Evolutionary conservation across 2,113 vertebrate species (phyloP), one percentile per base, ranked within the genome.

Genomic region (Oreochromis niloticus): DNA sequence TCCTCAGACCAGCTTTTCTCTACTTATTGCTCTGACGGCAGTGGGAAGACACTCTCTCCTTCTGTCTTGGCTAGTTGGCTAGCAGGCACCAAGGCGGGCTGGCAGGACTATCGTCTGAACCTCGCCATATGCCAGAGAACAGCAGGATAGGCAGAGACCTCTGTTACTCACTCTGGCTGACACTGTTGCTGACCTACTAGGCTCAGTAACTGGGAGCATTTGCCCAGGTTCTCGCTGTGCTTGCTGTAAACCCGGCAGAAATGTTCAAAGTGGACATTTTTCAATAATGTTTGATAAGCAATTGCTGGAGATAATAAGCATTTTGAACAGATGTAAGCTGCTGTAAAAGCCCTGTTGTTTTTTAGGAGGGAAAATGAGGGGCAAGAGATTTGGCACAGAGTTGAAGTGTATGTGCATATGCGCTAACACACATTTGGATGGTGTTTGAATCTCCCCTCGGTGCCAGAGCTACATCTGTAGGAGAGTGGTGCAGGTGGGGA

Each of bases 381-480:
- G 87, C 80, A 88, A 87, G 89, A 94, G 88, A 90, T 88, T 89
- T 95, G 91, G 91, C 92, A 91, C 81, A 19, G 80, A 71, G 87
- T 85, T 85, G 54, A 88, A 91, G 86, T 89, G 88, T 84, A 75
- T 88, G 71, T 78, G 83, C 43, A 52, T 89, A 80, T 59, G 59
- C 13, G 24, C 83, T 81, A 80, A 71, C 82, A 85, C 89, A 85
- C 88, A 91, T 92, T 93, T 95, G 88, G 94, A 93, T 43, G 43
- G 84, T 82, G 89, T 90, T 89, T 85, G 82, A 85, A 90, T 88
- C 87, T 92, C 89, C 93, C 90, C 78, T 73, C n/a, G 5, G 90
- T 95, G 94, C 93, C 93, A 95, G 90, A 88, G 90, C 92, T 95
- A 89, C 95, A 96, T 95, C 94, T 95, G 94, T 80, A 93, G 87